phyloP scores from a whole-genome alignment of 2,888 invertebrate species.

The Brachypterus glaber region DNA sequence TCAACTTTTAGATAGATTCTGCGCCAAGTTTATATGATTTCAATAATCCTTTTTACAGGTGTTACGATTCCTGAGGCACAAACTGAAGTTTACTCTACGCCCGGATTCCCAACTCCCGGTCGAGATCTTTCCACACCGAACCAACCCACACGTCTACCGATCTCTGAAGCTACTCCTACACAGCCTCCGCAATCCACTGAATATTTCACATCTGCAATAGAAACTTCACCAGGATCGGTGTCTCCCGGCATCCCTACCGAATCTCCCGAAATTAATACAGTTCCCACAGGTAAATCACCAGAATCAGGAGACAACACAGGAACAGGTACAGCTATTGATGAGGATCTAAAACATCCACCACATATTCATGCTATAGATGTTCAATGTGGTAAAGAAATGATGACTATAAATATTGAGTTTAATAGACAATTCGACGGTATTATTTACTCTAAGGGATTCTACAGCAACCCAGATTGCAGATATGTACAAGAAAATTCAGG shows the following conservation, averaged over 20 bases:
- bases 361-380: conserved; percentile 68
- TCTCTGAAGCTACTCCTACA: conserved; percentile 14
- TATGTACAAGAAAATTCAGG: conserved; percentile 65
- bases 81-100: not conserved
- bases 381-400: conserved; percentile 70
- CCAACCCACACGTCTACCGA: conserved; percentile 11
- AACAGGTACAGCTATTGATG: conserved; percentile 34
- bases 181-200: conserved; percentile 9
- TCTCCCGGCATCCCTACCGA: conserved; percentile 15
- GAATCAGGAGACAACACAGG: conserved; percentile 17
- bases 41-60: no score
- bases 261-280: conserved; percentile 21
- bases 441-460: conserved; percentile 71
- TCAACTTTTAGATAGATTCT: no score
- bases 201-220: conserved; percentile 16
- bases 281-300: conserved; percentile 15
- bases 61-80: not conserved
- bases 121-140: conserved; percentile 12
- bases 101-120: not conserved
- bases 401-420: conserved; percentile 73
- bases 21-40: no score
- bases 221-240: conserved; percentile 3
- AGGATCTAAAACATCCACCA: conserved; percentile 61
- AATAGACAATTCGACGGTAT: conserved; percentile 67
- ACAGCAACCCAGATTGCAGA: conserved; percentile 57